Base-by-base conservation (phyloP, 2,797 vertebrate genomes). In the Mormyrops boulengeri region DNA sequence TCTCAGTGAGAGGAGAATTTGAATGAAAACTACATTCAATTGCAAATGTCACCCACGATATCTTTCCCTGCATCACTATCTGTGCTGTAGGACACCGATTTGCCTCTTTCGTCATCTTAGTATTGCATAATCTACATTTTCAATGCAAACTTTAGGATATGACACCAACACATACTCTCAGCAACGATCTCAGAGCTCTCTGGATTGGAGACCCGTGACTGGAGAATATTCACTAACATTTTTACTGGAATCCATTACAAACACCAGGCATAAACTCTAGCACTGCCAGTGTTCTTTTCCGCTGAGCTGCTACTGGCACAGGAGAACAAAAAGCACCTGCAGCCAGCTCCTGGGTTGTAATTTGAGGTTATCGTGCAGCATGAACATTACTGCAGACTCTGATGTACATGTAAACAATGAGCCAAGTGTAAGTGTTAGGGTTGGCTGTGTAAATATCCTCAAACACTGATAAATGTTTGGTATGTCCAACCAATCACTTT, bases 401-500 rank as follows among this genome's bases (percentile, higher is more conserved):
- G 12, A 55, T 57, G 53, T 55, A 19, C 7, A 50, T 52, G 84
- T 86, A 53, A 38, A 60, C 85, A 38, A 9, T 38, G 53, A 50
- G n/a, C 38, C 19, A n/a, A 84, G 41, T 85, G 19, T 85, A 85
- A 85, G 82, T 85, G 47, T 52, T 30, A 44, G 17, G n/a, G 1
- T 60, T 55, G 44, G 41, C 47, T 85, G 82, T 50, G 22, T 85
- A 85, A 85, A 80, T 80, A 80, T 44, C 73, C 73, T 19, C 73
- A 8, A 87, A 87, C 19, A 57, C 52, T 41, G 47, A 19, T 57
- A 87, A 57, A 87, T 41, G 52, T 30, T 87, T n/a, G 53, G 50
- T 55, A 19, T 87, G 50, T 38, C 85, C 30, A 85, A 55, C 85
- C 53, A 87, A 57, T n/a, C 85, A 55, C 85, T 87, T 87, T 55